Base-by-base conservation (phyloP, 2,113 vertebrate species). In the Chelonoidis abingdonii region DNA sequence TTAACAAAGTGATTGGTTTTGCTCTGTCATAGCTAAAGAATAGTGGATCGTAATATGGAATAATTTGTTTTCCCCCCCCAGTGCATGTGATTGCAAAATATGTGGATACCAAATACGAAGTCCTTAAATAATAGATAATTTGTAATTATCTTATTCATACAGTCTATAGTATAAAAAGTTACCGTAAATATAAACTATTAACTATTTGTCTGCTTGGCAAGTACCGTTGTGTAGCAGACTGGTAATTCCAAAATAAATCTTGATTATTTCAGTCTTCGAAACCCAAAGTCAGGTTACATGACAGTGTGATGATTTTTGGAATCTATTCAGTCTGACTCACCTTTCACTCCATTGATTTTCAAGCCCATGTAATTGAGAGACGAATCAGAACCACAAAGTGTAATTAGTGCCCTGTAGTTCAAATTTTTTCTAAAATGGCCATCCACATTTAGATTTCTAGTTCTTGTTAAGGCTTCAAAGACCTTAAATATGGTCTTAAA, bases 1-100 rank as follows among this genome's bases (percentile, higher is more conserved):
- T 94, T 81, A 31, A 6, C 27, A 76, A 62, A 90, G 19, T n/a
- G 16, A 69, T 82, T 65, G 72, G 27, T 84, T 89, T 93, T 31
- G 16, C 85, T 86, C 5, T 31, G 16, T 4, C 6, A 17, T 24
- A 90, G 14, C 6, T 83, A 50, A 31, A 81, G 27, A 86, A 81
- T 24, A 84, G 50, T 27, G 82, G 89, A 87, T 72, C 17, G 19
- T 19, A 21, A 38, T n/a, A 84, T 11, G 38, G 25, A 89, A 76
- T 22, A 52, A 84, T 93, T 93, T 90, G 1, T 84, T 81, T 14
- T 13, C 8, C 81, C 56, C 41, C 9, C 85, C 56, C 47, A 84
- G 0, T 47, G 6, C 19, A 44, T 24, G 9, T 22, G 62, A 21
- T 82, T 92, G 13, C 7, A 93, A 86, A n/a, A 13, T 88, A 8